phyloP scores from a whole-genome alignment of 2,797 vertebrate species.

The Lepilemur ruficaudatus region DNA sequence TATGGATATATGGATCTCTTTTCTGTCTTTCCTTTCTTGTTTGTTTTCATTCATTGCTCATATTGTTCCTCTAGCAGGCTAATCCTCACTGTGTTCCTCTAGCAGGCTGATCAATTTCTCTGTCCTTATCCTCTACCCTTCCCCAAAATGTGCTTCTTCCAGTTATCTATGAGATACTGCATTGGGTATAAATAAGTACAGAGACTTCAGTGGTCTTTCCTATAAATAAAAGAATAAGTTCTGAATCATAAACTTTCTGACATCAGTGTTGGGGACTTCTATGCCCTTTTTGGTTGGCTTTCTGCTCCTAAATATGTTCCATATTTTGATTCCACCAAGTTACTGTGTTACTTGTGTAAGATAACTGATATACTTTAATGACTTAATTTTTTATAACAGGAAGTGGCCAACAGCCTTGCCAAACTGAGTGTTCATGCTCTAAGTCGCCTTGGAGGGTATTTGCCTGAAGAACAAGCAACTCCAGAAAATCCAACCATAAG shows the following conservation, averaged over 20 bases:
- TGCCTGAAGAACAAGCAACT: conserved; percentile 84
- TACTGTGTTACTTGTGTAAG: not conserved
- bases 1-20: not conserved
- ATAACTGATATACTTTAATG: not conserved
- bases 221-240: not conserved
- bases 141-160: not conserved
- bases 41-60: not conserved
- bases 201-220: not conserved
- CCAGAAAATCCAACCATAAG: conserved; percentile 96
- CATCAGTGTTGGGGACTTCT: not conserved
- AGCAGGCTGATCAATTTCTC: not conserved
- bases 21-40: not conserved
- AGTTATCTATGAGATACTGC: not conserved
- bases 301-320: not conserved
- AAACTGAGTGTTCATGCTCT: conserved; percentile 94
- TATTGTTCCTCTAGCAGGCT: not conserved
- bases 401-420: conserved; percentile 96
- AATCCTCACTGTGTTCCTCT: not conserved
- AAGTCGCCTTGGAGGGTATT: conserved; percentile 94
- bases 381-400: conserved; percentile 80
- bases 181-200: not conserved
- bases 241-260: not conserved
- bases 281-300: not conserved
- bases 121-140: not conserved
- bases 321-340: not conserved